Evolutionary conservation across 2,888 invertebrate genomes (phyloP).

Genomic region (Polyommatus iphigenia): DNA sequence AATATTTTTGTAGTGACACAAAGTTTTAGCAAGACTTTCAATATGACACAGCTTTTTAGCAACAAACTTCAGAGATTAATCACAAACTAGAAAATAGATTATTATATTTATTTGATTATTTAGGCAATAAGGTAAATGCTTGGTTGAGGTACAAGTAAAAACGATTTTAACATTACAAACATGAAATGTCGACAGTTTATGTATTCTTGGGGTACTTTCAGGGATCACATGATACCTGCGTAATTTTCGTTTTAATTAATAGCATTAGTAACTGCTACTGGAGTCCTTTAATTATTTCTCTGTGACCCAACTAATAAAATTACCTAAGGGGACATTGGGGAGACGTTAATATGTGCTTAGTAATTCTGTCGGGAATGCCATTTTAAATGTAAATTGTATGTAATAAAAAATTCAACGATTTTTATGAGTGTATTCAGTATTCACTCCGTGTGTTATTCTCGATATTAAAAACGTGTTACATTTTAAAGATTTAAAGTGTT

Average conservation of each 20-base stretch:
- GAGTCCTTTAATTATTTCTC: neutral
- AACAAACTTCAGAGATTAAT: neutral
- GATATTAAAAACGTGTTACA: neutral
- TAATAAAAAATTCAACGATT: neutral
- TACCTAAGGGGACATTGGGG: neutral
- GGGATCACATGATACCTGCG: neutral
- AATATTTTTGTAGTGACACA: neutral
- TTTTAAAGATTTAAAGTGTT: neutral
- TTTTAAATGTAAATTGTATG: conserved; percentile 13
- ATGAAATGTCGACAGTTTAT: neutral
- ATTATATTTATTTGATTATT: neutral
- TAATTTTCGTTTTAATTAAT: neutral
- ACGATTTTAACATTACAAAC: neutral
- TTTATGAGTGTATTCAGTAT: neutral
- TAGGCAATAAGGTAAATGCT: neutral
- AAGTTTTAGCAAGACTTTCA: neutral
- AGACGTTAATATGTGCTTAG: neutral
- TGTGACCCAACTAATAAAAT: neutral
- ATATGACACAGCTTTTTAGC: neutral
- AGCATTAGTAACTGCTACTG: neutral
- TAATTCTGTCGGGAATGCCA: neutral
- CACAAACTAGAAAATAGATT: neutral
- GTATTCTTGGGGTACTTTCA: neutral
- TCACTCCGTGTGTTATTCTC: neutral
- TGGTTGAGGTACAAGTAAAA: conserved; percentile 20